Conservation (phyloP, 2,888 invertebrate genomes). For the Heteromyza rotundicornis region DNA sequence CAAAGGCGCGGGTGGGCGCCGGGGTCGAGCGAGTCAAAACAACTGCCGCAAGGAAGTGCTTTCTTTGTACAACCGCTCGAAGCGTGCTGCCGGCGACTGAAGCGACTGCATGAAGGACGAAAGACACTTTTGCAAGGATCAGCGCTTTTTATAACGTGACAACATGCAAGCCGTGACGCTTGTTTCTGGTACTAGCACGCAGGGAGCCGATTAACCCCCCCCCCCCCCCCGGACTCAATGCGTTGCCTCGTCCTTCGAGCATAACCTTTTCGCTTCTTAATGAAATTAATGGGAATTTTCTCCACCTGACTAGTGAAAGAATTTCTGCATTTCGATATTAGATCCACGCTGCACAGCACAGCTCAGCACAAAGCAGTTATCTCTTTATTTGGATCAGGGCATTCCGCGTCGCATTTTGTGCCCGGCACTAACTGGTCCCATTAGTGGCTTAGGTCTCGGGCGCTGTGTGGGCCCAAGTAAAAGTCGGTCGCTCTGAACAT, state of each 20-base stretch:
- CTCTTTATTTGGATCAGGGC: neutral
- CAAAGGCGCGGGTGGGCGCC: slow-evolving; percentile 6
- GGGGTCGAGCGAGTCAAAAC: neutral
- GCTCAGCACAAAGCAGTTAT: neutral
- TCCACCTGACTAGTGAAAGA: too few species aligned
- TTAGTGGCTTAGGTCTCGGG: neutral
- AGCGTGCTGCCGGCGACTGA: neutral
- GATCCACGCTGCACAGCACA: neutral
- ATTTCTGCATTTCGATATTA: neutral
- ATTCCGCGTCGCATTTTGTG: too few species aligned
- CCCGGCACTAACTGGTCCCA: slow-evolving; percentile 22
- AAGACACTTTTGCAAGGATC: slow-evolving; percentile 42
- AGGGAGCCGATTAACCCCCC: slow-evolving; percentile 18
- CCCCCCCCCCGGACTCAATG: too few species aligned
- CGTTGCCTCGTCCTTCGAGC: too few species aligned
- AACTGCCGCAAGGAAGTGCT: slow-evolving; percentile 3
- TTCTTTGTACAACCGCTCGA: slow-evolving; percentile 4
- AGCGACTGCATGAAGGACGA: slow-evolving; percentile 14
- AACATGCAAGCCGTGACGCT: slow-evolving; percentile 58
- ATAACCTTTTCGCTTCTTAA: too few species aligned
- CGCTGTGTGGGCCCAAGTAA: slow-evolving; percentile 4
- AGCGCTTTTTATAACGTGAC: slow-evolving; percentile 62
- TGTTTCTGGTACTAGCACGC: slow-evolving; percentile 7
- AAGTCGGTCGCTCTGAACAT: slow-evolving; percentile 18
- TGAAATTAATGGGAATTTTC: neutral